Evolutionary conservation across 1,140 invertebrate genomes (phyloP).

Genomic region (Drosophila gunungcola): DNA sequence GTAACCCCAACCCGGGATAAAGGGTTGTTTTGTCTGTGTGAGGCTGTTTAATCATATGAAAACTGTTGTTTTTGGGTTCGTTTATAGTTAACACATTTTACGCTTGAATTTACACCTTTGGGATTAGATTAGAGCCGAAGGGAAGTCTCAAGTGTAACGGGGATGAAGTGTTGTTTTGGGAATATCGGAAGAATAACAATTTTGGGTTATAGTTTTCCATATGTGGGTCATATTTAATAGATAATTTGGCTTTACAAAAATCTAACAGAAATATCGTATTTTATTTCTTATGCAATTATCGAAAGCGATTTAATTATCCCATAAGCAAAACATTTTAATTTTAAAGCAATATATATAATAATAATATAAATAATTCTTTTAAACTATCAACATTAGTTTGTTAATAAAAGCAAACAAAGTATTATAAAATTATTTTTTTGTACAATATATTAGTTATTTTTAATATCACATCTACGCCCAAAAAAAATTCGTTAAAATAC

Average conservation of each 20-base stretch:
- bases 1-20: slow-evolving; percentile 37
- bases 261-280: background rate
- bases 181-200: background rate
- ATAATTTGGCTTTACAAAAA: background rate
- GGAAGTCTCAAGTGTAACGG: background rate
- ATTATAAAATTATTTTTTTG: no score
- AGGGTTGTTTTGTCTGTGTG: slow-evolving; percentile 33
- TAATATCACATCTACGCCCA: no score
- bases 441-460: no score
- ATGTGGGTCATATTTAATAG: background rate
- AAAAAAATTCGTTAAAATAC: background rate
- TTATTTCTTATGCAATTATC: background rate
- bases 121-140: slow-evolving; percentile 49
- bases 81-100: slow-evolving; percentile 61
- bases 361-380: no score
- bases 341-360: background rate
- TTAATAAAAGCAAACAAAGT: no score
- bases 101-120: slow-evolving; percentile 56
- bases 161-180: slow-evolving; percentile 18
- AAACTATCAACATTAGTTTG: no score
- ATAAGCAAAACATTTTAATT: background rate
- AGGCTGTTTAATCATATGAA: slow-evolving; percentile 61
- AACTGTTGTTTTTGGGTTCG: slow-evolving; percentile 51
- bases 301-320: no score
- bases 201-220: background rate